Conservation (phyloP, 2,113 vertebrate genomes). For the Pachycephala philippinensis region DNA sequence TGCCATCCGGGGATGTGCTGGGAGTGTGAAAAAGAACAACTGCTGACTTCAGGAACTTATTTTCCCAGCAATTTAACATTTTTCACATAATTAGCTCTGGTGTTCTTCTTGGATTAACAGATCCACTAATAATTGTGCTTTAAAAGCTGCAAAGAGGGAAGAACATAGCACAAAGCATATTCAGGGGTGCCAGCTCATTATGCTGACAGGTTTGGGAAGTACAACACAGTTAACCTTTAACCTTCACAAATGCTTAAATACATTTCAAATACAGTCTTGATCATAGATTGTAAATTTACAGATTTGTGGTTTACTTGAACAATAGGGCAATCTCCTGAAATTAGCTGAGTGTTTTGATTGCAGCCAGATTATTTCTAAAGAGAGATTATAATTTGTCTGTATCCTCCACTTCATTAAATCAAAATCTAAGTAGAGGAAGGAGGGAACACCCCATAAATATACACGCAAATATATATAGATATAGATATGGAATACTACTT, state of each 20-base stretch:
- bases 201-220: background rate
- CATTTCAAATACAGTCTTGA: background rate
- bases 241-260: constrained; percentile 12
- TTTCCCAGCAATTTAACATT: constrained; percentile 62
- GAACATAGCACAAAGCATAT: background rate
- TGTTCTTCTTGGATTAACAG: constrained; percentile 58
- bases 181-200: constrained; percentile 15
- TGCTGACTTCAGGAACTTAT: constrained; percentile 61
- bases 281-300: background rate
- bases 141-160: constrained; percentile 3
- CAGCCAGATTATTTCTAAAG: background rate
- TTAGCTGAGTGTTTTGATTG: background rate
- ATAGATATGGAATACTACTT: background rate
- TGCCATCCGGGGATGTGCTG: constrained; percentile 26
- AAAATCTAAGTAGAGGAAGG: background rate
- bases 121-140: constrained; percentile 54
- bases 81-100: constrained; percentile 62
- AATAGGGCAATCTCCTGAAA: background rate
- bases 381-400: background rate
- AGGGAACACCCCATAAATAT: background rate
- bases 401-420: background rate
- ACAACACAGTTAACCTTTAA: constrained; percentile 20
- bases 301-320: background rate
- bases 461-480: background rate
- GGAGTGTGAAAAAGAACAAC: constrained; percentile 61